Evolutionary conservation across 1,140 invertebrate genomes (phyloP).

Genomic region (Micrasema minimum): DNA sequence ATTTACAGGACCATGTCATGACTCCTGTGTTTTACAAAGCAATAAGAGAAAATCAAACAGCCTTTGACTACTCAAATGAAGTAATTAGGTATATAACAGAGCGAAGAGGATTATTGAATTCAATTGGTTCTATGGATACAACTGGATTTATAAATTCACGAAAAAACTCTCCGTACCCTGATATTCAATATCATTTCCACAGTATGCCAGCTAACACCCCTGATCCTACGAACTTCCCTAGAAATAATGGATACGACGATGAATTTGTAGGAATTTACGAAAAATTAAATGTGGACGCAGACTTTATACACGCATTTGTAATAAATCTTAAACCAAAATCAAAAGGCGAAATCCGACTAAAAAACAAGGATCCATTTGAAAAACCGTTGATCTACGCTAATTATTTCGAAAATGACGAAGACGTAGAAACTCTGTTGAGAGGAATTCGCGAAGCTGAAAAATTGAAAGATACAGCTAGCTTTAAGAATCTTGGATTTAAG

Average conservation of each 20-base stretch:
- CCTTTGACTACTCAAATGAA: neutral
- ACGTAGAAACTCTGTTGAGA: constrained; percentile 78
- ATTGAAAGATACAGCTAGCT: constrained; percentile 66
- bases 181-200: constrained; percentile 60
- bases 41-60: neutral
- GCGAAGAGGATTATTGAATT: constrained; percentile 54
- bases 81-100: constrained; percentile 14
- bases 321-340: constrained; percentile 67
- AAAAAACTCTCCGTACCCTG: constrained; percentile 55
- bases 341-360: constrained; percentile 60
- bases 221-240: constrained; percentile 43
- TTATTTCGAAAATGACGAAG: constrained; percentile 81
- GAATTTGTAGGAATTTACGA: constrained; percentile 60
- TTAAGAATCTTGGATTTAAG: constrained; percentile 62
- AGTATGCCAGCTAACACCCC: constrained; percentile 49
- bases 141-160: constrained; percentile 58
- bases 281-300: constrained; percentile 59
- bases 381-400: constrained; percentile 84
- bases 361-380: constrained; percentile 58
- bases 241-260: constrained; percentile 59
- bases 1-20: constrained; percentile 74
- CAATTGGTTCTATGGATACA: constrained; percentile 58
- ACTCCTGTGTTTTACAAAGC: constrained; percentile 10
- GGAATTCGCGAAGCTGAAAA: constrained; percentile 69
- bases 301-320: constrained; percentile 63